Evolutionary conservation across 1,140 invertebrate species (phyloP), one percentile per base, ranked within the genome.

Genomic region (Eumaeus atala): DNA sequence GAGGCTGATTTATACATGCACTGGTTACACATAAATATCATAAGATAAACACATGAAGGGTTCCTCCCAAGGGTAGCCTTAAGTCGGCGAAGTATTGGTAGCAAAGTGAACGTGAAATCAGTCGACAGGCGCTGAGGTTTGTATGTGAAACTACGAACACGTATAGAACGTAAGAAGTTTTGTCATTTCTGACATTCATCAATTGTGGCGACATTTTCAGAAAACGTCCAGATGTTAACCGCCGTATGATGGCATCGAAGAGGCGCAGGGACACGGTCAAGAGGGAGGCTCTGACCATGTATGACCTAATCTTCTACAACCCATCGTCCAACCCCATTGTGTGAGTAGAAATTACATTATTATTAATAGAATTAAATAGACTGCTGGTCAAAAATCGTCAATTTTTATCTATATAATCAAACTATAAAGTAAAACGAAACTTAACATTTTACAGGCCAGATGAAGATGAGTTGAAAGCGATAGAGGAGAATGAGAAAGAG

Each of bases 241-340:
- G 74, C 0, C 72, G 78, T 0, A 64, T 67, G 64, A 63, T 67
- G 1, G 77, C 77, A 2, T 71, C 76, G 65, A 70, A 72, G 0
- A 63, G 73, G 0, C 66, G 73, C 0, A 60, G 66, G 0, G 83
- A 83, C 11, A 61, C 66, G 0, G 61, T 74, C 10, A 72, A 77
- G 47, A 69, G 73, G 0, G 78, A 81, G 8, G 56, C 91, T 49
- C 90, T 97, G 54, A 97, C 92, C 38, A 96, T 97, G 95, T 93
- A 94, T 65, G 96, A 97, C 88, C 89, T 97, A 44, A 96, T 97
- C 65, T 96, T 93, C 83, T 96, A 95, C 78, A 97, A 97, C 86
- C 96, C 95, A 3, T 74, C 84, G 0, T 90, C 89, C 16, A 94
- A 94, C 59, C 72, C 83, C 11, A 83, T 81, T 16, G 71, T 85